Evolutionary conservation across 2,797 vertebrate species (phyloP).

Genomic region (Pyrocephalus nanus): DNA sequence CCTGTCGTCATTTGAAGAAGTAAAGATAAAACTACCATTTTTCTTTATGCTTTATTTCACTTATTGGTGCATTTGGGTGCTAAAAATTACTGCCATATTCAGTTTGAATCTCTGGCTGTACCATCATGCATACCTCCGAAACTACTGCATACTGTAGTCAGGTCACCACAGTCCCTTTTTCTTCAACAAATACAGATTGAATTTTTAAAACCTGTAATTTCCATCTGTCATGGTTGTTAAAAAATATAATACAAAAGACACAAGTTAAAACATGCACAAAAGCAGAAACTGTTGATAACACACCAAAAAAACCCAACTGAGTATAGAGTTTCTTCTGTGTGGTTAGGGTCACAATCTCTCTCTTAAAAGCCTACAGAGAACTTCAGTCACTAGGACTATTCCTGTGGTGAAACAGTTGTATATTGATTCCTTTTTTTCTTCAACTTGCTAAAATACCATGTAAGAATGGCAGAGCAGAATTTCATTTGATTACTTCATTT

Average conservation of each 20-base stretch:
- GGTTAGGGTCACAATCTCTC: neutral
- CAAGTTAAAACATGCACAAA: neutral
- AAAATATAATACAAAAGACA: neutral
- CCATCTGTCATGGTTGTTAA: neutral
- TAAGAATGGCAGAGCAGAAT: neutral
- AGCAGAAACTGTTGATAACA: neutral
- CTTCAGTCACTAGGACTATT: neutral
- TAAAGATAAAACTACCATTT: neutral
- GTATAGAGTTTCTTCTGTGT: neutral
- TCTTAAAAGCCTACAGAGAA: neutral
- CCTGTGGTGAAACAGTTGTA: neutral
- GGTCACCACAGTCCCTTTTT: neutral
- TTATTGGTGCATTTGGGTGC: neutral
- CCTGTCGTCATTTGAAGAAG: neutral
- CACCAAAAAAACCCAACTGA: neutral
- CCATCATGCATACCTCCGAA: neutral
- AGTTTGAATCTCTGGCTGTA: neutral
- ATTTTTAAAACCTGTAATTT: neutral
- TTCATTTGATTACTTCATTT: neutral
- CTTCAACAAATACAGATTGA: neutral
- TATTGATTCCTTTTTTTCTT: neutral
- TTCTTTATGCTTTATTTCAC: neutral
- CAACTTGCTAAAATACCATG: neutral
- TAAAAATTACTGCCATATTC: neutral
- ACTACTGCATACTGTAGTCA: neutral